Percentiles rank a stretch among this genome's conserved stretches.
Evolutionary conservation across 2,888 invertebrate species (phyloP).

Genomic region (Lacanobia wlatinum): DNA sequence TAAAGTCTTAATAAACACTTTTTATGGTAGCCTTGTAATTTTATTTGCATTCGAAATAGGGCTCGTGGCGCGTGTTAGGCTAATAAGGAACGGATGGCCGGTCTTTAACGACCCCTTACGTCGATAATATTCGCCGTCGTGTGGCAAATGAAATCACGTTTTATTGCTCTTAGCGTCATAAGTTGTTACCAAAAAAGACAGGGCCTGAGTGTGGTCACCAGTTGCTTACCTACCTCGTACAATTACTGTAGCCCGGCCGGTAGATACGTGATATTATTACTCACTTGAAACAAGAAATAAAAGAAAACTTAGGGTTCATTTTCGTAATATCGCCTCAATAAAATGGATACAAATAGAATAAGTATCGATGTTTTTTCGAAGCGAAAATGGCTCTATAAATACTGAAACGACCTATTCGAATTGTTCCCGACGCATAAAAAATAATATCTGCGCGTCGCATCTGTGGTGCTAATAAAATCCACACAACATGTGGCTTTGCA

Average conservation of each 20-base stretch:
- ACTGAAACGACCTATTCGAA: slow-evolving; percentile 64
- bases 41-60: slow-evolving; percentile 88
- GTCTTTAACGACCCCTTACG: slow-evolving; percentile 82
- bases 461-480: slow-evolving; percentile 77
- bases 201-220: slow-evolving; percentile 70
- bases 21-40: slow-evolving; percentile 88
- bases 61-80: slow-evolving; percentile 85
- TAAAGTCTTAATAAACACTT: slow-evolving; percentile 89
- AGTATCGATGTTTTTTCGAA: slow-evolving; percentile 52
- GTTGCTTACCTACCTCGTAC: slow-evolving; percentile 62
- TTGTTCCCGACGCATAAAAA: slow-evolving; percentile 66
- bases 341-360: slow-evolving; percentile 57
- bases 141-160: slow-evolving; percentile 82
- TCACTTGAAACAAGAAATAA: slow-evolving; percentile 40
- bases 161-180: slow-evolving; percentile 79
- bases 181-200: slow-evolving; percentile 75
- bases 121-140: slow-evolving; percentile 80
- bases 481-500: slow-evolving; percentile 80
- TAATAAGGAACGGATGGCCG: slow-evolving; percentile 87
- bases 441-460: slow-evolving; percentile 72
- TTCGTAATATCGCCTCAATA: slow-evolving; percentile 55
- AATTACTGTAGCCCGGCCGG: slow-evolving; percentile 51
- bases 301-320: slow-evolving; percentile 42
- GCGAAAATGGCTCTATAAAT: slow-evolving; percentile 64
- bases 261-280: slow-evolving; percentile 55